Evolutionary conservation across 2,888 invertebrate genomes (phyloP).

Genomic region (Geotrupes spiniger): DNA sequence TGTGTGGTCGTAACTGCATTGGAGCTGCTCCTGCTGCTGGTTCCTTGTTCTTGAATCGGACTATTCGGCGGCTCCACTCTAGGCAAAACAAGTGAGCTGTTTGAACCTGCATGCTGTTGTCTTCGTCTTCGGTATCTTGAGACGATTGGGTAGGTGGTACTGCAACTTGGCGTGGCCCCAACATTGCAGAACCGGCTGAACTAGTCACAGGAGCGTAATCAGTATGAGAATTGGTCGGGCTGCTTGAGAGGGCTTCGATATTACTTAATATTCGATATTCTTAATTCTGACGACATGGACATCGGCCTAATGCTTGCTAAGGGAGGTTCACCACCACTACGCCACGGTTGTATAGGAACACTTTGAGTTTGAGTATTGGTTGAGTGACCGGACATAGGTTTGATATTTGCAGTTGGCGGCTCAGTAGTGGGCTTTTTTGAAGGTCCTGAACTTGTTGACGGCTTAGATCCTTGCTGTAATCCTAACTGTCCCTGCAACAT

Average conservation of each 20-base stretch:
- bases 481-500: not conserved
- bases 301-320: conserved; percentile 92
- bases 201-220: conserved; percentile 87
- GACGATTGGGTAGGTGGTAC: conserved; percentile 63
- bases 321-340: conserved; percentile 74
- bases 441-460: conserved; percentile 66
- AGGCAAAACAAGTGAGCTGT: conserved; percentile 60
- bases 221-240: conserved; percentile 72
- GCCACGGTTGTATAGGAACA: conserved; percentile 64
- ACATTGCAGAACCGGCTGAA: conserved; percentile 48
- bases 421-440: conserved; percentile 57
- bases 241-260: conserved; percentile 59
- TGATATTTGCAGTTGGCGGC: conserved; percentile 86
- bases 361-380: conserved; percentile 52
- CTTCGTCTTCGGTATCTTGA: conserved; percentile 57
- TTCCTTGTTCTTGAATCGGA: conserved; percentile 46
- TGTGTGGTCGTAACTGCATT: conserved; percentile 69
- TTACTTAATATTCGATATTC: conserved; percentile 59
- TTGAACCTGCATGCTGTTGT: conserved; percentile 37
- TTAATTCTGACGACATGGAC: conserved; percentile 60
- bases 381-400: conserved; percentile 77
- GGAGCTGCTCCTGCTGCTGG: conserved; percentile 56
- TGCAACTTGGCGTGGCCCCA: conserved; percentile 57
- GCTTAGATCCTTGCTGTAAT: conserved; percentile 54
- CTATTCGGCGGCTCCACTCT: conserved; percentile 64